Percentiles rank a stretch among this genome's conserved stretches.
Conservation (phyloP, 1,140 invertebrate species). For the Octopus bimaculoides region DNA sequence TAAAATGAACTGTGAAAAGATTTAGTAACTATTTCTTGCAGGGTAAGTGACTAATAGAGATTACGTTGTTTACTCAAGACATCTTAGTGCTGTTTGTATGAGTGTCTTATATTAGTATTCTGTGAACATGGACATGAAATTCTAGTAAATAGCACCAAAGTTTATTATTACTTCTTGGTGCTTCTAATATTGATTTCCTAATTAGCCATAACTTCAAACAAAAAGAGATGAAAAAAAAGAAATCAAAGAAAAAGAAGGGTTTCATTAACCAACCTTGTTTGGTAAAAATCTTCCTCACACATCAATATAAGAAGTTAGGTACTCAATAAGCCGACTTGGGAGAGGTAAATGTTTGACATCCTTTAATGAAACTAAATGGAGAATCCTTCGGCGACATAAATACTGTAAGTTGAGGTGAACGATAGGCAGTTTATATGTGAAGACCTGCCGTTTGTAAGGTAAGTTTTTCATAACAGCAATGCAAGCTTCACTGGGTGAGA, state of each 20-base stretch:
- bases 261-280: background rate
- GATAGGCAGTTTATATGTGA: slow-evolving; percentile 40
- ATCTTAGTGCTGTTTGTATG: too few species aligned
- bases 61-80: too few species aligned
- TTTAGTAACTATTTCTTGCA: too few species aligned
- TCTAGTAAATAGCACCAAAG: background rate
- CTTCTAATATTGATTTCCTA: background rate
- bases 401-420: slow-evolving; percentile 31
- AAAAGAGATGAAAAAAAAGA: background rate
- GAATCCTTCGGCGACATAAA: slow-evolving; percentile 36
- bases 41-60: too few species aligned
- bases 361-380: slow-evolving; percentile 34
- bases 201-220: background rate
- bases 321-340: slow-evolving; percentile 34
- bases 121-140: too few species aligned
- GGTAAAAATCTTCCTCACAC: background rate
- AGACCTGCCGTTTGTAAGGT: slow-evolving; percentile 38
- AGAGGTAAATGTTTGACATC: slow-evolving; percentile 36
- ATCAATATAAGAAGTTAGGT: slow-evolving; percentile 19
- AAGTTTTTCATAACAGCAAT: slow-evolving; percentile 42
- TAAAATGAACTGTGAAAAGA: too few species aligned
- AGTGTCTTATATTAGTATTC: too few species aligned
- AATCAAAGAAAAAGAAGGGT: background rate
- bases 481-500: slow-evolving; percentile 38
- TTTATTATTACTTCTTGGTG: background rate